A percentile compares a stretch with the other conserved stretches of the same genome.
Conservation (phyloP, 2,797 vertebrate genomes). For the Anabas testudineus region DNA sequence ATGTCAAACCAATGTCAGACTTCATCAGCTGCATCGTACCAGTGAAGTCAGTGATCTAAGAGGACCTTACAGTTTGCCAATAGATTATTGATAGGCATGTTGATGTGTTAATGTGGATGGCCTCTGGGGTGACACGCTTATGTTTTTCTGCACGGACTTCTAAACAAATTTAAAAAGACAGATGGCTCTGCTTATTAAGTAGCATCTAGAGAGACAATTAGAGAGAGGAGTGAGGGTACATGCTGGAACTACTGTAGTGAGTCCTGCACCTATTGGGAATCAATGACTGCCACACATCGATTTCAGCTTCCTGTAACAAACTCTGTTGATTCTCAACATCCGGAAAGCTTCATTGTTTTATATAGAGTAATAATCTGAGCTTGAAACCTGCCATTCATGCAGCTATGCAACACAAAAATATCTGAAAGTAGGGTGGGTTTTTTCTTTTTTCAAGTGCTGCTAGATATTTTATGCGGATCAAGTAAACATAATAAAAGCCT, state of each 20-base stretch:
- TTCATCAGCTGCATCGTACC: slow-evolving; percentile 37
- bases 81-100: slow-evolving; percentile 48
- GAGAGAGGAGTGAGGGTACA: slow-evolving; percentile 33
- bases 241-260: slow-evolving; percentile 46
- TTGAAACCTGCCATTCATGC: slow-evolving; percentile 19
- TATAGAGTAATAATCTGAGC: slow-evolving; percentile 40
- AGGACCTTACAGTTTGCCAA: slow-evolving; percentile 49
- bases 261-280: slow-evolving; percentile 63
- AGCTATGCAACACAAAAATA: slow-evolving; percentile 14
- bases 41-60: slow-evolving; percentile 42
- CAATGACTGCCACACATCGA: slow-evolving; percentile 65
- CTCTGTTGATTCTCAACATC: slow-evolving; percentile 63
- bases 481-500: slow-evolving; percentile 48
- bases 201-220: slow-evolving; percentile 64
- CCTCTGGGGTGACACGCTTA: slow-evolving; percentile 33
- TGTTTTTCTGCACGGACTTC: slow-evolving; percentile 31
- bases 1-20: slow-evolving; percentile 52
- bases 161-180: slow-evolving; percentile 65
- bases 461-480: slow-evolving; percentile 43
- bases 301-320: slow-evolving; percentile 65
- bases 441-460: slow-evolving; percentile 6
- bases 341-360: slow-evolving; percentile 46
- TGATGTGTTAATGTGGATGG: slow-evolving; percentile 42
- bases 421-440: slow-evolving; percentile 10
- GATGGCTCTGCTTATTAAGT: slow-evolving; percentile 57